Percentiles rank a stretch among this genome's conserved stretches.
Conservation (phyloP, 23 tunicate species). For the Phallusia fumigata region DNA sequence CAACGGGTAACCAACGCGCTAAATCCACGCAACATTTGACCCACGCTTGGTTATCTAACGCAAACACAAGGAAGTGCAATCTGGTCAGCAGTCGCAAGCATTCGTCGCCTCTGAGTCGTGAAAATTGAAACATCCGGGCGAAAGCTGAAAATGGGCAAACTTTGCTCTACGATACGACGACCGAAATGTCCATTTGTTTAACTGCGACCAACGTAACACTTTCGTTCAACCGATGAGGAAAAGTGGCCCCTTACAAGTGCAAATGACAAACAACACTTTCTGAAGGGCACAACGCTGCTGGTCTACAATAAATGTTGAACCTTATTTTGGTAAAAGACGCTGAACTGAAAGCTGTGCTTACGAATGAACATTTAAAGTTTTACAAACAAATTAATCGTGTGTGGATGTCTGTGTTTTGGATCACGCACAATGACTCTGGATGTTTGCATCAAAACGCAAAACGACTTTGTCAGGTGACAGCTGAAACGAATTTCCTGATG, state of each 20-base stretch:
- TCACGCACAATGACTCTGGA: background rate
- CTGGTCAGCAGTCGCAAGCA: background rate
- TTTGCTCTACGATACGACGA: background rate
- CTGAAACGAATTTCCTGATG: background rate
- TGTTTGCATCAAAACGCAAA: background rate
- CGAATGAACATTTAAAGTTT: background rate
- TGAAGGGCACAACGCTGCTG: background rate
- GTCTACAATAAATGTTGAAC: background rate
- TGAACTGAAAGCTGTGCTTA: background rate
- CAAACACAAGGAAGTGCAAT: background rate
- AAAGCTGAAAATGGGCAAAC: background rate
- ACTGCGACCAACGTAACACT: too few relatives aligned
- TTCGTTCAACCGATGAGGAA: too few relatives aligned
- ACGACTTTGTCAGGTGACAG: background rate
- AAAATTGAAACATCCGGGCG: slow-evolving; percentile 11
- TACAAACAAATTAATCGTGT: background rate
- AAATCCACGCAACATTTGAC: background rate
- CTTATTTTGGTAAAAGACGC: background rate
- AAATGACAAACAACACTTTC: background rate
- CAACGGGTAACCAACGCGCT: background rate
- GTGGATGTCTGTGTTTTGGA: background rate
- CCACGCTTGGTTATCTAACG: background rate
- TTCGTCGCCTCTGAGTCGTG: slow-evolving; percentile 1
- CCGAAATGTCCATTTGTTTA: too few relatives aligned
- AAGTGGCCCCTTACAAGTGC: background rate